phyloP scores from a whole-genome alignment of 1,140 invertebrate species.

The Belonocnema kinseyi region DNA sequence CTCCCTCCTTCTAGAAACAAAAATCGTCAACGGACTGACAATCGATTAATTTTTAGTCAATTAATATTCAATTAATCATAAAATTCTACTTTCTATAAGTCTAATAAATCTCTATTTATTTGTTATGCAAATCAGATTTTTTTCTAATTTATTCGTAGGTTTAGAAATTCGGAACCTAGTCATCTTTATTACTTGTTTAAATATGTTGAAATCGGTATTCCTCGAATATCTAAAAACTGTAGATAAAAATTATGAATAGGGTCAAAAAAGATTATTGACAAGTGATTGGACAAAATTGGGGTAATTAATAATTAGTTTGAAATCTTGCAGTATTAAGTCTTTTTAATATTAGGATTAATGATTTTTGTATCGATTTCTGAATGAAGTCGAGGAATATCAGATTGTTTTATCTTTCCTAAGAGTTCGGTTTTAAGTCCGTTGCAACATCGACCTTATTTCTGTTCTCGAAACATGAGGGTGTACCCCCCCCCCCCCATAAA shows the following conservation, averaged over 20 bases:
- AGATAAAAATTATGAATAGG: no score
- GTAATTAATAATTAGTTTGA: no score
- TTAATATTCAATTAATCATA: background rate
- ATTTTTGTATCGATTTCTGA: background rate
- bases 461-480: constrained; percentile 2
- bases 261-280: no score
- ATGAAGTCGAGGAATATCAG: background rate
- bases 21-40: constrained; percentile 5
- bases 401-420: background rate
- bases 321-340: no score
- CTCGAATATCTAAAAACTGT: no score
- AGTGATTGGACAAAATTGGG: no score
- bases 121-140: background rate
- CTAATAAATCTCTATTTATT: background rate
- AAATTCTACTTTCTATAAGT: background rate
- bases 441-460: constrained; percentile 14
- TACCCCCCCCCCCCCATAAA: background rate
- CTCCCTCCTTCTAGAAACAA: constrained; percentile 6
- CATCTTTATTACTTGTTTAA: no score
- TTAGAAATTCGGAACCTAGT: no score
- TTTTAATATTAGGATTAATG: background rate
- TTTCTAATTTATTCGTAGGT: constrained; percentile 13
- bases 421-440: constrained; percentile 12
- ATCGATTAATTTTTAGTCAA: constrained; percentile 23
- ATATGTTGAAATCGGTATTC: no score